Percentiles rank a stretch among this genome's conserved stretches.
These are phyloP conservation scores for Cheilosia urbana DNA, from an alignment of 2,888 invertebrate genomes.

Conservation along the genomic window DNA sequence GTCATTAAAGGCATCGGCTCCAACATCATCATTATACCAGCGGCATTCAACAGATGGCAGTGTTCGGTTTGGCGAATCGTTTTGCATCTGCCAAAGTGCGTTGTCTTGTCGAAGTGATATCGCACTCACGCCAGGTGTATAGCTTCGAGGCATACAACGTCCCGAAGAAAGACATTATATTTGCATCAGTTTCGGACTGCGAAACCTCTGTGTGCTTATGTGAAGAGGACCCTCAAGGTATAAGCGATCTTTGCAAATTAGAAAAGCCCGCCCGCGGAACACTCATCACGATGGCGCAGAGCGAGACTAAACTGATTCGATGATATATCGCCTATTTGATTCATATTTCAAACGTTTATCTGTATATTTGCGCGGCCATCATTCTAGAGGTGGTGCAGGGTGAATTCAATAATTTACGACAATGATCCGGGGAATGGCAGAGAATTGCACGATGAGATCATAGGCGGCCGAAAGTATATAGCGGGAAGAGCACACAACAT, in stretches of 20 bases:
- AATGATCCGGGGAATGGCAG: constrained; percentile 39
- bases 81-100: constrained; percentile 55
- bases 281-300: constrained; percentile 47
- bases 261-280: constrained; percentile 57
- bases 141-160: constrained; percentile 37
- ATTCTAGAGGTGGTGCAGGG: constrained; percentile 14
- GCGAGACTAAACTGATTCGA: constrained; percentile 28
- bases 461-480: constrained; percentile 41
- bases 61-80: not conserved
- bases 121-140: constrained; percentile 56
- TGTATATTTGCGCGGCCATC: constrained; percentile 14
- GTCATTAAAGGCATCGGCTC: constrained; percentile 44
- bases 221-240: constrained; percentile 48
- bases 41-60: constrained; percentile 55
- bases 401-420: constrained; percentile 48
- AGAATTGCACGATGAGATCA: constrained; percentile 65
- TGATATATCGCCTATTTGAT: constrained; percentile 70
- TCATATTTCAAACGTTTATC: constrained; percentile 49
- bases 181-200: constrained; percentile 35
- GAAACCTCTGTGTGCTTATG: constrained; percentile 2
- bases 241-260: constrained; percentile 54
- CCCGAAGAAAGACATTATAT: constrained; percentile 47
- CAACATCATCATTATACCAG: constrained; percentile 47
- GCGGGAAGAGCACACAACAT: constrained; percentile 2
- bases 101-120: constrained; percentile 19